Base-by-base conservation (phyloP, 2,113 vertebrate genomes). In the Misgurnus anguillicaudatus region DNA sequence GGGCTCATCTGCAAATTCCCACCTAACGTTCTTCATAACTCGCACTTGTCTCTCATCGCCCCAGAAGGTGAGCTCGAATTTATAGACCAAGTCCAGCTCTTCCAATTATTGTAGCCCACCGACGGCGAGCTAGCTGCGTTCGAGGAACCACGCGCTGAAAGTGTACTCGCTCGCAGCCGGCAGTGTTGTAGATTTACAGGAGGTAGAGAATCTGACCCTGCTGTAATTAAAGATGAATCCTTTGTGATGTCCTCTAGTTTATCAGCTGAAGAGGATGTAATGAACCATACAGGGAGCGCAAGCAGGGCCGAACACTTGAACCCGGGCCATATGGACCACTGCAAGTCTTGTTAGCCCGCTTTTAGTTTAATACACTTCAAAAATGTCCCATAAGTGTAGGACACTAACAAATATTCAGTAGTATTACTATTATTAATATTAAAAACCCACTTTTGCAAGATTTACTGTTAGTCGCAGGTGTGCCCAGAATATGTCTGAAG, bases 171-270 rank as follows among this genome's bases (percentile, higher is more conserved):
- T 9, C 51, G 39, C 61, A 71, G 42, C 53, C 57, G 51, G 21
- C 1, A 48, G 60, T 55, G 45, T 36, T 64, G 36, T 61, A 67
- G 64, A 85, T 87, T 83, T 84, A 87, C 78, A 72, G 9, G 74
- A 79, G 57, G 64, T 77, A 57, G 69, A 80, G 64, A 65, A 64
- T 71, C 63, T 78, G 81, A 87, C 78, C 78, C 53, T 39, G 61
- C 42, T 55, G 62, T 84, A 86, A 88, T 85, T 82, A 77, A 73
- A 78, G 80, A 58, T 69, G 77, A 79, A 83, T 82, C 62, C 61
- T 55, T 77, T 79, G 85, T 84, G 72, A 80, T 42, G 60, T 78
- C 69, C 21, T 81, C 78, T 78, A 64, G 64, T 83, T 82, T 80
- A 86, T 86, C 75, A 81, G 48, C 84, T 75, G 72, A 80, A 42